phyloP scores from a whole-genome alignment of 2,797 vertebrate species.

The Mus caroli region DNA sequence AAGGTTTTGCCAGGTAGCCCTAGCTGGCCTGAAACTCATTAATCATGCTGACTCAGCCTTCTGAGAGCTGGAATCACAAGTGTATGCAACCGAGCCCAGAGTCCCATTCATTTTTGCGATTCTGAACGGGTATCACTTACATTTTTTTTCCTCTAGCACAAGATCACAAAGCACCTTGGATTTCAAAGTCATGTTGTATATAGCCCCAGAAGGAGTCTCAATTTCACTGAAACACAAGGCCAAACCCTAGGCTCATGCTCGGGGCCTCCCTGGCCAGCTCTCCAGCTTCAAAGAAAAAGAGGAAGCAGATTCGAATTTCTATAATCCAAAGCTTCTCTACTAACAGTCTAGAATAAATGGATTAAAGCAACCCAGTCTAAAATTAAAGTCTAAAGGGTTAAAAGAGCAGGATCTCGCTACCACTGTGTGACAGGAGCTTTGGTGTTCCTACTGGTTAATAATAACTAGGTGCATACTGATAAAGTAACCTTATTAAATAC shows the following conservation, averaged over 20 bases:
- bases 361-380: slow-evolving; percentile 34
- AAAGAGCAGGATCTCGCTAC: neutral
- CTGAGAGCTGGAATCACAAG: neutral
- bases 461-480: slow-evolving; percentile 33
- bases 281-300: slow-evolving; percentile 27
- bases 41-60: neutral
- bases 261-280: neutral
- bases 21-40: neutral
- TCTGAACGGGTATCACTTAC: neutral
- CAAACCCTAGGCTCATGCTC: neutral
- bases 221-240: neutral
- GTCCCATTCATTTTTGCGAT: neutral
- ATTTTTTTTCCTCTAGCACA: slow-evolving; percentile 2
- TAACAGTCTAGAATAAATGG: neutral
- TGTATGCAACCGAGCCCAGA: neutral
- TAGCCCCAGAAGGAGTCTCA: slow-evolving; percentile 27
- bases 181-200: slow-evolving; percentile 42
- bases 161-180: slow-evolving; percentile 34
- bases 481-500: slow-evolving; percentile 55
- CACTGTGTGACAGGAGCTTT: neutral
- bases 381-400: neutral
- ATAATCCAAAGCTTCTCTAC: slow-evolving; percentile 19
- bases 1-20: neutral
- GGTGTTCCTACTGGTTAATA: slow-evolving; percentile 37
- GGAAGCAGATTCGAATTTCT: neutral